These are phyloP conservation scores for Pseudorasbora parva DNA, from an alignment of 2,113 vertebrate species.

Conservation along the genomic window DNA sequence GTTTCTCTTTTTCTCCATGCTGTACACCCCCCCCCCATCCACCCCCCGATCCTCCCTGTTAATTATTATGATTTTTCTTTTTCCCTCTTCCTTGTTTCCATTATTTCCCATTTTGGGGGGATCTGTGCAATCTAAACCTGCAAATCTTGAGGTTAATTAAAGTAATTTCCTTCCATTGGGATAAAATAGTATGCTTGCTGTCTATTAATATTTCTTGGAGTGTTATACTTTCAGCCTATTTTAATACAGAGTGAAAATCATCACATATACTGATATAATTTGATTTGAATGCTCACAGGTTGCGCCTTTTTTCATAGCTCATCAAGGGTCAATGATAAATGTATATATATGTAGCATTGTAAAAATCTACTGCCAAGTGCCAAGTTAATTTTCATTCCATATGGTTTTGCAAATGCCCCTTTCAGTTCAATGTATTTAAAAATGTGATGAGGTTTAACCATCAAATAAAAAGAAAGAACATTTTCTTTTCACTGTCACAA, in stretches of 20 bases:
- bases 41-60: background rate
- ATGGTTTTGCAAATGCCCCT: background rate
- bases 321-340: background rate
- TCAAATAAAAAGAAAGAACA: background rate
- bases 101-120: background rate
- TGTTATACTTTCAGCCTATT: background rate
- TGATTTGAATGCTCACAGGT: background rate
- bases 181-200: background rate
- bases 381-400: background rate
- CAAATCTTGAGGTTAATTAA: background rate
- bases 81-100: background rate
- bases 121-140: background rate
- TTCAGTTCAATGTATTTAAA: no score
- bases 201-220: background rate
- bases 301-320: background rate
- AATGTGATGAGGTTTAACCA: no score
- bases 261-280: background rate
- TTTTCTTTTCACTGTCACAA: no score
- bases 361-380: no score
- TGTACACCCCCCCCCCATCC: background rate
- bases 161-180: background rate
- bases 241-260: background rate
- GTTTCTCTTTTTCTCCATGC: conserved; percentile 31
- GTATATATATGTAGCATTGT: no score
- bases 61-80: conserved; percentile 13